Percentiles rank a stretch among this genome's conserved stretches.
Evolutionary conservation across 2,888 invertebrate genomes (phyloP).

Genomic region (Lepidochitona cinerea): DNA sequence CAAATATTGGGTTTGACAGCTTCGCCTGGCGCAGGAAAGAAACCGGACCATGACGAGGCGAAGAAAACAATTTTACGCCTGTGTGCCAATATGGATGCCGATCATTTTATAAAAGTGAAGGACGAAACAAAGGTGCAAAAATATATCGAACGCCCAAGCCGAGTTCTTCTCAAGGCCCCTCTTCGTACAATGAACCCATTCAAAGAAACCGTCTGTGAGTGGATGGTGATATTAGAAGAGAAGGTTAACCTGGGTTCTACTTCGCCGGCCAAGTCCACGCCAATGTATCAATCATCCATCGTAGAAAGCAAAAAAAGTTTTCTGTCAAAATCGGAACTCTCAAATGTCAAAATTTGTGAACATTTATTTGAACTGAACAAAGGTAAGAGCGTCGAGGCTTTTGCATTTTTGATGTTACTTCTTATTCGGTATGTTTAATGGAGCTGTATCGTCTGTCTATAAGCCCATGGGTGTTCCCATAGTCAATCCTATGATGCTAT

Average conservation of each 20-base stretch:
- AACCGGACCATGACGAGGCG: background rate
- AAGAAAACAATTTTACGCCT: background rate
- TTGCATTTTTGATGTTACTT: no score
- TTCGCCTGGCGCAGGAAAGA: background rate
- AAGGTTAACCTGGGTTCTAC: background rate
- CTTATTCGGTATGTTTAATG: no score
- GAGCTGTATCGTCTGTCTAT: no score
- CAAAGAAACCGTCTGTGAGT: background rate
- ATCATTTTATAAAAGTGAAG: background rate
- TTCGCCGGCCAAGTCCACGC: background rate
- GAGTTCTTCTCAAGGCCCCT: background rate
- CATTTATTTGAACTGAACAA: background rate
- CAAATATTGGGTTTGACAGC: background rate
- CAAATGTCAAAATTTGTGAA: background rate
- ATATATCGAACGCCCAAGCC: background rate
- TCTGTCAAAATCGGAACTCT: background rate
- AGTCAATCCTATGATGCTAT: no score
- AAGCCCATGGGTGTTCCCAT: no score
- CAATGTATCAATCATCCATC: background rate
- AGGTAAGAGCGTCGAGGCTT: no score
- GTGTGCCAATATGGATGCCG: background rate
- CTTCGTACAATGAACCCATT: background rate
- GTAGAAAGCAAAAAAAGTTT: background rate
- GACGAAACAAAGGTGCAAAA: background rate
- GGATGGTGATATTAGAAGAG: background rate